These are phyloP conservation scores for Varecia variegata DNA, from an alignment of 2,797 vertebrate species.

Conservation along the genomic window DNA sequence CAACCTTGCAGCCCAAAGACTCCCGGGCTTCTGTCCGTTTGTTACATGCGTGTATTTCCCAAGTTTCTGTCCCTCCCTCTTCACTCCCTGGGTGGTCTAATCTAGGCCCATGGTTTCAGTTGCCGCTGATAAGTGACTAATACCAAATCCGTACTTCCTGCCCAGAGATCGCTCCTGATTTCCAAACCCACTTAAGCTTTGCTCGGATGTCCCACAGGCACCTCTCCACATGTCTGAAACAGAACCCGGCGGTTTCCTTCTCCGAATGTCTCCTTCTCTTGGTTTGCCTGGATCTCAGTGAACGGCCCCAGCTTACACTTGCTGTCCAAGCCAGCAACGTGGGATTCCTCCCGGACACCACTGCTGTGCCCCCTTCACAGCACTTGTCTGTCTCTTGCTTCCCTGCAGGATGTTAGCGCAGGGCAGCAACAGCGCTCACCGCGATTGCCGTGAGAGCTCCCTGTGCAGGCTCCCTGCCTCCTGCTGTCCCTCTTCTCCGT, in stretches of 20 bases:
- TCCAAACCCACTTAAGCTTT: not conserved
- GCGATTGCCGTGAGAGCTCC: not conserved
- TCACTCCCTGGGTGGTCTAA: not conserved
- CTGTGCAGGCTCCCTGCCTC: not conserved
- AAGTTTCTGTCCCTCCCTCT: not conserved
- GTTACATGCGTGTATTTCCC: not conserved
- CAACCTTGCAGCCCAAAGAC: not conserved
- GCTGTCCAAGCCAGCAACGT: not conserved
- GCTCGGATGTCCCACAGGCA: not conserved
- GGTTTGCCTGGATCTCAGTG: not conserved
- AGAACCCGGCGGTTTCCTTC: not conserved
- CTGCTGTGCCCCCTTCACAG: not conserved
- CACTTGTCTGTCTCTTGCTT: not conserved
- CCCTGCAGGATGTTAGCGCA: not conserved
- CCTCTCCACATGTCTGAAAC: not conserved
- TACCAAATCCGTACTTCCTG: not conserved
- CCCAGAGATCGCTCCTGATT: not conserved
- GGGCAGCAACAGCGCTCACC: too few relatives aligned
- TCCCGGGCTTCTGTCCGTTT: not conserved
- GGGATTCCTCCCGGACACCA: not conserved
- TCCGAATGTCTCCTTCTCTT: not conserved
- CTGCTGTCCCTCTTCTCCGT: not conserved
- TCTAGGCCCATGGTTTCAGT: not conserved
- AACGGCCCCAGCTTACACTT: accelerated
- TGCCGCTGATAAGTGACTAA: not conserved